A percentile compares a stretch with the other conserved stretches of the same genome.
These are phyloP conservation scores for Enteromius afrohamiltoni DNA, from an alignment of 2,797 vertebrate species.

Conservation along the genomic window DNA sequence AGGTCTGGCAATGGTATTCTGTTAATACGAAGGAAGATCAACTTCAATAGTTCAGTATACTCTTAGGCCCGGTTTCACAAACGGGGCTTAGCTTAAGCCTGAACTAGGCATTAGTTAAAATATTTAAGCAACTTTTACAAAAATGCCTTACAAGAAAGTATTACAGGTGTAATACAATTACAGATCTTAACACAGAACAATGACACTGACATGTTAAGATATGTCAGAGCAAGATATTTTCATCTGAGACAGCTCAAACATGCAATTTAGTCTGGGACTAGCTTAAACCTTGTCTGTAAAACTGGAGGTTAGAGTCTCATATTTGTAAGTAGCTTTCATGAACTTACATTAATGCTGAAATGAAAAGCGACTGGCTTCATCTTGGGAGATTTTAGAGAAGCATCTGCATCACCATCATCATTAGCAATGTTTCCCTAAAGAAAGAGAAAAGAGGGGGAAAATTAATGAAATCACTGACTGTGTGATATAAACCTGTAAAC, in stretches of 20 bases:
- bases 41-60: slow-evolving; percentile 4
- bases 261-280: too few species aligned
- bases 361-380: slow-evolving; percentile 65
- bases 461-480: slow-evolving; percentile 37
- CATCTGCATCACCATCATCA: slow-evolving; percentile 45
- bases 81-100: too few species aligned
- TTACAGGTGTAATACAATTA: too few species aligned
- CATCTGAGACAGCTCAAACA: too few species aligned
- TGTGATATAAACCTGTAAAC: slow-evolving; percentile 50
- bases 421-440: slow-evolving; percentile 64
- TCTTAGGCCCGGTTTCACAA: too few species aligned
- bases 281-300: too few species aligned
- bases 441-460: slow-evolving; percentile 47
- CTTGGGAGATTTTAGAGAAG: slow-evolving; percentile 62
- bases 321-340: not conserved
- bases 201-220: too few species aligned
- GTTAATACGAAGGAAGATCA: not conserved
- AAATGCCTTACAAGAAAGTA: too few species aligned
- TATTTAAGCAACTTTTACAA: too few species aligned
- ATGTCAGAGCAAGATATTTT: too few species aligned
- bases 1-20: slow-evolving; percentile 80
- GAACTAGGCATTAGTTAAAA: too few species aligned
- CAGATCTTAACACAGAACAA: too few species aligned
- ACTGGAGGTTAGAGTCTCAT: not conserved
- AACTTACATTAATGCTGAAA: slow-evolving; percentile 76